Percentiles rank a stretch among this genome's conserved stretches.
Evolutionary conservation across 2,797 vertebrate species (phyloP).

Genomic region (Arremon brunneinucha): DNA sequence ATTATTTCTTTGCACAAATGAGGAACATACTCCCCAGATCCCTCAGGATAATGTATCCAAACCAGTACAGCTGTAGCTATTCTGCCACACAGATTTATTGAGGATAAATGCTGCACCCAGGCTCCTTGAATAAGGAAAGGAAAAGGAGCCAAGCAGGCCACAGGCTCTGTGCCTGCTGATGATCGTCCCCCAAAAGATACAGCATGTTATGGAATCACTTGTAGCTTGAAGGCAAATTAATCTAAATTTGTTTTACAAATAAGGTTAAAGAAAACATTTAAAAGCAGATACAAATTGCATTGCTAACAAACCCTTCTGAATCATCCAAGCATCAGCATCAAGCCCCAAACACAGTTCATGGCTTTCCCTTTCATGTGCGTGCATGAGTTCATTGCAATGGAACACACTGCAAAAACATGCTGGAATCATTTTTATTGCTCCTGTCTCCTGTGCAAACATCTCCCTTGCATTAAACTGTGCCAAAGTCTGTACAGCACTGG

Average conservation of each 20-base stretch:
- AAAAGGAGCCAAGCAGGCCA: not conserved
- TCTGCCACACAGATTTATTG: not conserved
- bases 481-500: not conserved
- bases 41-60: not conserved
- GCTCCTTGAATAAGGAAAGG: not conserved
- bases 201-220: not conserved
- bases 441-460: not conserved
- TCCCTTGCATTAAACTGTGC: not conserved
- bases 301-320: not conserved
- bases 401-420: not conserved
- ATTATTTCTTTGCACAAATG: not conserved
- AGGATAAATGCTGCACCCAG: not conserved
- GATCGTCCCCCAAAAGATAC: not conserved
- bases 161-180: not conserved
- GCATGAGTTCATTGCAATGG: not conserved
- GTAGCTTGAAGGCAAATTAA: not conserved
- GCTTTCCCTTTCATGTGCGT: not conserved
- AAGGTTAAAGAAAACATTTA: slow-evolving; percentile 33
- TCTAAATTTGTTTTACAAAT: slow-evolving; percentile 21
- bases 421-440: not conserved
- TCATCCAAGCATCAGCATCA: slow-evolving; percentile 7
- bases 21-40: not conserved
- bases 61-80: not conserved
- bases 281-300: not conserved
- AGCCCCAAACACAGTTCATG: not conserved